Evolutionary conservation across 2,797 vertebrate species (phyloP), one percentile per base, ranked within the genome.

Genomic region (Crenichthys baileyi): DNA sequence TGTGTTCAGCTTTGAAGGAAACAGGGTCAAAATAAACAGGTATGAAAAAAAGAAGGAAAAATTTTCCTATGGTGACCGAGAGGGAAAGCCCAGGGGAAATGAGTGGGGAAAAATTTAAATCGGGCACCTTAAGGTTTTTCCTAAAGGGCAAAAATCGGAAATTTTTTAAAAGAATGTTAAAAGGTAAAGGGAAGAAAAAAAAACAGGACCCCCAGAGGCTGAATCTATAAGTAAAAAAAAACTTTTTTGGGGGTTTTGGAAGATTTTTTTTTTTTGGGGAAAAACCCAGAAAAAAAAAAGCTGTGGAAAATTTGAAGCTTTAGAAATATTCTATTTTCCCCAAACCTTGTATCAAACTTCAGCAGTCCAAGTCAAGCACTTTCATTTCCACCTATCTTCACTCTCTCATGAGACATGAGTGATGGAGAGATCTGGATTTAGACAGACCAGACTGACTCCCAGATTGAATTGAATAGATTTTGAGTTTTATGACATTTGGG

Each of bases 1-100:
- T 74, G 74, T 80, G 72, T 39, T 79, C 72, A 24, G 58, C 80
- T n/a, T n/a, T n/a, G n/a, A n/a, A n/a, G n/a, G n/a, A n/a, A n/a
- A n/a, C n/a, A n/a, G n/a, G n/a, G n/a, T n/a, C n/a, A n/a, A n/a
- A n/a, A n/a, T n/a, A n/a, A n/a, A n/a, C n/a, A n/a, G n/a, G n/a
- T n/a, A n/a, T n/a, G n/a, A n/a, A n/a, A n/a, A n/a, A n/a, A n/a
- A n/a, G n/a, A n/a, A n/a, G n/a, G n/a, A n/a, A n/a, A n/a, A n/a
- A n/a, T n/a, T n/a, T n/a, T n/a, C 82, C 53, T 68, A 63, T 68
- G 68, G 60, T 60, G 83, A 79, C 80, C n/a, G 50, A 72, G 61
- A 75, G 31, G 20, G 39, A 75, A n/a, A n/a, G 60, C 29, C n/a
- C 53, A 16, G 36, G 60, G 70, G 55, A n/a, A n/a, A 70, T 39